phyloP scores from a whole-genome alignment of 2,113 vertebrate genomes.

The Labeo rohita region DNA sequence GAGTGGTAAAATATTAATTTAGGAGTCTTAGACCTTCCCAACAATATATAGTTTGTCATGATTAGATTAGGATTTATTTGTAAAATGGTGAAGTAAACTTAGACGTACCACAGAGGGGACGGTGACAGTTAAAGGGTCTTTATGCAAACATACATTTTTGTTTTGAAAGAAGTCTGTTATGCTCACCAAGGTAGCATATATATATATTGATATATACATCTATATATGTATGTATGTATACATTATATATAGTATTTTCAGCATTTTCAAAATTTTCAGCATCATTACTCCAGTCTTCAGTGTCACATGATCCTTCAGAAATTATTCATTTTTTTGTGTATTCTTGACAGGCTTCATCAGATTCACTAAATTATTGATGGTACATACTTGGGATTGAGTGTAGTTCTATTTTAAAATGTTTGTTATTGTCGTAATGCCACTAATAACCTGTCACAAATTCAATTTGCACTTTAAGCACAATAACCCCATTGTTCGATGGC shows the following conservation, averaged over 20 bases:
- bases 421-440: neutral
- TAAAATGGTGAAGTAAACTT: no score
- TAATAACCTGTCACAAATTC: neutral
- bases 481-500: neutral
- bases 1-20: no score
- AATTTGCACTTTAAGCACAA: neutral
- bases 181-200: no score
- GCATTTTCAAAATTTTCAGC: neutral
- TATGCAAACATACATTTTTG: neutral
- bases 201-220: neutral
- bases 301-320: neutral
- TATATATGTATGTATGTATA: no score
- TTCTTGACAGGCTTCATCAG: neutral
- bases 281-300: neutral
- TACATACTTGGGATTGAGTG: neutral
- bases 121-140: no score
- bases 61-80: no score
- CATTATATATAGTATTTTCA: no score
- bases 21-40: no score
- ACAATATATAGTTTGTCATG: no score
- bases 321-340: no score
- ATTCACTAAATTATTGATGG: neutral
- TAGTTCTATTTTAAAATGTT: neutral
- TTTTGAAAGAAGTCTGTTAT: no score
- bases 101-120: no score